Conservation (phyloP, 2,113 vertebrate species). For the Laticauda laticaudata region DNA sequence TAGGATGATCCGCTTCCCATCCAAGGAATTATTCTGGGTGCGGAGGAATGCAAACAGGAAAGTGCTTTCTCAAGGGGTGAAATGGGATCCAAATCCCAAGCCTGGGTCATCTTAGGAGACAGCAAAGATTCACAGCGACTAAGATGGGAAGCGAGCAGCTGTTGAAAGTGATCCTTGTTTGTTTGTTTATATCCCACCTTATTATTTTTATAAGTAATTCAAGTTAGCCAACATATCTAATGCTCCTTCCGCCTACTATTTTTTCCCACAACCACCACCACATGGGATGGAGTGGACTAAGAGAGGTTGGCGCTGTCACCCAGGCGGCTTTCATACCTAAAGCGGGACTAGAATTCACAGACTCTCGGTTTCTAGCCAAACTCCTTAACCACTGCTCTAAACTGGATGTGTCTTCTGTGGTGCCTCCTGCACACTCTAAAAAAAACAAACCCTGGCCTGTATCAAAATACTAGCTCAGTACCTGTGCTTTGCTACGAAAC, state of each 20-base stretch:
- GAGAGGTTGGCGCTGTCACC: too few species aligned
- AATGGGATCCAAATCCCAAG: slow-evolving; percentile 12
- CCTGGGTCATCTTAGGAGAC: slow-evolving; percentile 10
- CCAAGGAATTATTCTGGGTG: background rate
- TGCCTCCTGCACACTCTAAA: background rate
- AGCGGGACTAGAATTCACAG: background rate
- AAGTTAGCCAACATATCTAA: background rate
- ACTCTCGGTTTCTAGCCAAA: background rate
- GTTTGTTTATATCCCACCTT: background rate
- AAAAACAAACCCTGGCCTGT: background rate
- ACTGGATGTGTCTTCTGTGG: background rate
- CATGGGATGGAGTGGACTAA: too few species aligned
- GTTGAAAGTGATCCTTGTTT: background rate
- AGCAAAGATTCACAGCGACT: background rate
- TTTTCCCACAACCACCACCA: background rate
- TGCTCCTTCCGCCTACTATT: background rate
- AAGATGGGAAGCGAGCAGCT: background rate
- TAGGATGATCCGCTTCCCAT: background rate
- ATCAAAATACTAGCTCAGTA: background rate
- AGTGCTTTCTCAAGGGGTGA: background rate
- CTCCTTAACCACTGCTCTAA: background rate
- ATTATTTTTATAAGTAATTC: background rate
- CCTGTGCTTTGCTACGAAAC: too few species aligned
- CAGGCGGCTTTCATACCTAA: background rate
- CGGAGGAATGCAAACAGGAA: slow-evolving; percentile 26